Percentiles rank a stretch among this genome's conserved stretches.
Conservation (phyloP, 2,888 invertebrate species). For the Xanthia icteritia region DNA sequence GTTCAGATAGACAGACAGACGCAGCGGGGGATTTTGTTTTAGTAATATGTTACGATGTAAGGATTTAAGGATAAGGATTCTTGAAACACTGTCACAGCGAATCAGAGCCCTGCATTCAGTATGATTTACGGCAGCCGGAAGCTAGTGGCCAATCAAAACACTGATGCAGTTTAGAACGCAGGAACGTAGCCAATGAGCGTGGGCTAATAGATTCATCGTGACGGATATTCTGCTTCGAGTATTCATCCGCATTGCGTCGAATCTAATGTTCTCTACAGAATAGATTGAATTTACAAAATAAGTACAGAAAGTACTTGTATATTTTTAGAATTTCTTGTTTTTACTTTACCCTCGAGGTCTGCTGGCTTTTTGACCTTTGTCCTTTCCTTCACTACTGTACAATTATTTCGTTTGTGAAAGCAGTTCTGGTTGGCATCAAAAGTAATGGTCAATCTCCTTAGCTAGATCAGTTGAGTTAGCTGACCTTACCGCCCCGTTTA, state of each 20-base stretch:
- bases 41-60: too few relatives aligned
- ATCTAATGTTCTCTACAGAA: not conserved
- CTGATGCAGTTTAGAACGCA: constrained; percentile 18
- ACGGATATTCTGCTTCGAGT: constrained; percentile 14
- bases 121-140: constrained; percentile 17
- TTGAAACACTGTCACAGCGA: not conserved
- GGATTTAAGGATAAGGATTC: too few relatives aligned
- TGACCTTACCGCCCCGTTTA: not conserved
- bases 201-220: constrained; percentile 14
- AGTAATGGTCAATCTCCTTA: not conserved
- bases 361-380: constrained; percentile 2
- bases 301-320: not conserved
- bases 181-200: constrained; percentile 27
- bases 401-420: constrained; percentile 1
- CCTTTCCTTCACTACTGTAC: not conserved
- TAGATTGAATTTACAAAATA: not conserved
- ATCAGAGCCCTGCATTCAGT: not conserved
- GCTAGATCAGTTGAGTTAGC: not conserved
- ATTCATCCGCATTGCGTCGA: constrained; percentile 52
- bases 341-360: not conserved
- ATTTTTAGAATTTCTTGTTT: constrained; percentile 11
- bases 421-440: not conserved
- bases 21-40: too few relatives aligned
- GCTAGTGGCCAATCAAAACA: constrained; percentile 24
- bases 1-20: too few relatives aligned